Evolutionary conservation across 1,140 invertebrate species (phyloP), one percentile per base, ranked within the genome.

Genomic region (Antheraea pernyi): DNA sequence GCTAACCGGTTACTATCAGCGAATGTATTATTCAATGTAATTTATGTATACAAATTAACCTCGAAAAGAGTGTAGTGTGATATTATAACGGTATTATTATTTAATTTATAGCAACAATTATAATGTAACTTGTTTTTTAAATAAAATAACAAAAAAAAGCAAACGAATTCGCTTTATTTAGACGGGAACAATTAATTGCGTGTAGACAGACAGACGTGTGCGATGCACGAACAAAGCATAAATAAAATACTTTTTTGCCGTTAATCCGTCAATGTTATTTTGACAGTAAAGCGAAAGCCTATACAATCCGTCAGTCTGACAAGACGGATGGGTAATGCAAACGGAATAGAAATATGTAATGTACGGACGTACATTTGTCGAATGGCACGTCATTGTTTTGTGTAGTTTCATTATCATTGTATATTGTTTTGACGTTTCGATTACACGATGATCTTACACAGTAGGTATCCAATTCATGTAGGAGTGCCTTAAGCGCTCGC

Each of bases 191-290:
- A 53, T 53, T 6, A 53, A 53, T 53, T 53, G 46, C 46, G 46
- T 53, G 46, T 42, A 42, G 39, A 42, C 46, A 53, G 46, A 53
- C 46, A 53, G 46, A 53, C 46, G 16, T 53, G 46, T 53, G 46
- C 16, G 1, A 16, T 16, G 46, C 16, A n/a, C 46, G 46, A 53
- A 19, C 64, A 69, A 61, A 1, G 9, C 19, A 37, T 64, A 18
- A 39, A 42, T 19, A 39, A 64, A 64, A 42, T 37, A 42, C 16
- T 39, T 39, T 37, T 64, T 64, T 42, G 18, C 18, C 62, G 30
- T 42, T 37, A 37, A 64, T 64, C 30, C 37, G 37, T 64, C 62
- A 64, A 64, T 19, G 59, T 42, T 64, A 64, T 64, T 64, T 64
- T 64, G 62, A 64, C 62, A 64, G 62, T 18, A 39, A 37, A 42